A percentile compares a stretch with the other conserved stretches of the same genome.
phyloP scores from a whole-genome alignment of 2,797 vertebrate genomes.

The Falco columbarius region DNA sequence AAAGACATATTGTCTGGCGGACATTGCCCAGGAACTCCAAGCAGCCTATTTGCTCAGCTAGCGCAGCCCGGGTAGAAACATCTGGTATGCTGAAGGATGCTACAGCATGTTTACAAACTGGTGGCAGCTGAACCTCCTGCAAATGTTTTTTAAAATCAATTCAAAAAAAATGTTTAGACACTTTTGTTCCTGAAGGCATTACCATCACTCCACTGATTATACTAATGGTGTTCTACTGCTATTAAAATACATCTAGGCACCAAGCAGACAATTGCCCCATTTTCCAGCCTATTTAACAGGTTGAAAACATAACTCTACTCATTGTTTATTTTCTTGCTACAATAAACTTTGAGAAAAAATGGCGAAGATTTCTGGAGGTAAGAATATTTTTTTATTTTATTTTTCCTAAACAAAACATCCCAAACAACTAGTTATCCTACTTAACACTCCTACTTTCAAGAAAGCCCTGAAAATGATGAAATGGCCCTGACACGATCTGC shows the following conservation, averaged over 20 bases:
- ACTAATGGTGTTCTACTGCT: conserved; percentile 17
- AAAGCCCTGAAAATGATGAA: not conserved
- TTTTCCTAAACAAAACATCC: not conserved
- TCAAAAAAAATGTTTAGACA: not conserved
- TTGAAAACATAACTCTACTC: conserved; percentile 32
- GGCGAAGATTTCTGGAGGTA: not conserved
- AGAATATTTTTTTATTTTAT: not conserved
- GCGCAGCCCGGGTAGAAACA: not conserved
- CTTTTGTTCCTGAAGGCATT: conserved; percentile 31
- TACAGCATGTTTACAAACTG: not conserved
- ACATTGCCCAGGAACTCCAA: not conserved
- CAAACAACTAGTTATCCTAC: not conserved
- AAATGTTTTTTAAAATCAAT: not conserved
- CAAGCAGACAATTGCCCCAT: conserved; percentile 39
- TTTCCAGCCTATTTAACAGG: conserved; percentile 68
- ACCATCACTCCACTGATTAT: not conserved
- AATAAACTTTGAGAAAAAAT: not conserved
- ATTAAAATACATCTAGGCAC: conserved; percentile 2
- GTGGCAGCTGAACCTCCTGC: not conserved
- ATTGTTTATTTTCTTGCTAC: not conserved
- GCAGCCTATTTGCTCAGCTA: not conserved
- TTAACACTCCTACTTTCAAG: not conserved
- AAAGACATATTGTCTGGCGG: not conserved
- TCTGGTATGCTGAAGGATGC: not conserved
- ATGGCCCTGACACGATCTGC: not conserved